Percentiles rank a stretch among this genome's conserved stretches.
phyloP scores from a whole-genome alignment of 2,888 invertebrate species.

The Folsomia manolachei region DNA sequence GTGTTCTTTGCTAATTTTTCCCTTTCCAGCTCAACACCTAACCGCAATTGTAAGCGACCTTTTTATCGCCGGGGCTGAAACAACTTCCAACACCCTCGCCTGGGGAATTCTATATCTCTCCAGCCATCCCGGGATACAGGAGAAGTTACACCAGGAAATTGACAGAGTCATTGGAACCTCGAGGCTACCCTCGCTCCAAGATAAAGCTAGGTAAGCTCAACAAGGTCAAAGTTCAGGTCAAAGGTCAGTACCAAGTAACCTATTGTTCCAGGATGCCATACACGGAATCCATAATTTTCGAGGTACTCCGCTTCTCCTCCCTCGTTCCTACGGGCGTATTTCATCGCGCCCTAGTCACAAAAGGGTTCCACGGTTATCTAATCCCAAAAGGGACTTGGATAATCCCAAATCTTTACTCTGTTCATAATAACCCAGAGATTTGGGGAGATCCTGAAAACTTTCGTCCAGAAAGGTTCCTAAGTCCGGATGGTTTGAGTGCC shows the following conservation, averaged over 20 bases:
- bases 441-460: constrained; percentile 47
- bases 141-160: constrained; percentile 35
- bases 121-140: constrained; percentile 24
- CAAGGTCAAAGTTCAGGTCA: neutral
- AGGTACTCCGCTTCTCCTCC: constrained; percentile 36
- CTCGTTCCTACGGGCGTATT: constrained; percentile 42
- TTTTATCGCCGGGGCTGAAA: constrained; percentile 36
- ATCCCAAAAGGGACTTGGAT: constrained; percentile 44
- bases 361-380: constrained; percentile 34
- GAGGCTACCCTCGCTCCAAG: constrained; percentile 25
- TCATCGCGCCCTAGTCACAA: constrained; percentile 27
- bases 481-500: constrained; percentile 22
- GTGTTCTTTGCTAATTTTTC: neutral
- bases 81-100: constrained; percentile 22
- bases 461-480: constrained; percentile 45
- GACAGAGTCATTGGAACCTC: constrained; percentile 24
- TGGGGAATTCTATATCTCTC: constrained; percentile 31
- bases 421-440: constrained; percentile 37
- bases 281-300: constrained; percentile 39
- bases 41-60: constrained; percentile 28
- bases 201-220: constrained; percentile 20
- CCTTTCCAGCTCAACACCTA: constrained; percentile 25
- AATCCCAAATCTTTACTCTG: constrained; percentile 35
- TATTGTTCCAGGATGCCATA: constrained; percentile 41
- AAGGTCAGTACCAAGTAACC: neutral